Base-by-base conservation (phyloP, 2,797 vertebrate genomes). In the Acrossocheilus wenchowensis region DNA sequence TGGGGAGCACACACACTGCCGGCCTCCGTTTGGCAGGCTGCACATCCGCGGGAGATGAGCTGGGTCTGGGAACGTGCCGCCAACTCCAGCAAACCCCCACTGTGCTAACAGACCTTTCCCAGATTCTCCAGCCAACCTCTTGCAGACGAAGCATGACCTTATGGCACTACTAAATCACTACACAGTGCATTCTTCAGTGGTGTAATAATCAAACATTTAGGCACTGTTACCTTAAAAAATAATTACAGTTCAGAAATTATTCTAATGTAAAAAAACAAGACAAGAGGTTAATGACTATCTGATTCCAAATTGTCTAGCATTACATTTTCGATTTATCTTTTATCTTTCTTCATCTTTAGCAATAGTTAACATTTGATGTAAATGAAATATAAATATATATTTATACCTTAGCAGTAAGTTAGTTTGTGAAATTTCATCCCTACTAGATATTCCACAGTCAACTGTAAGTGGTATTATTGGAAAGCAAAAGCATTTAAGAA, bases 21-120 rank as follows among this genome's bases (percentile, higher is more conserved):
- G 90, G 92, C 93, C 94, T 93, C 92, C 90, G 94, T 94, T 95
- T 95, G 94, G 94, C 93, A 95, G 93, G 90, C 85, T 54, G 91
- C 92, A 94, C 92, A 93, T 92, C 93, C 88, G 90, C 91, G 91
- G 68, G 93, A 95, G 94, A 94, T 92, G 92, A 93, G 93, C 91
- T 73, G 91, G 93, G 94, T 94, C 93, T 94, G 92, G 94, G 93
- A 94, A 94, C 93, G 91, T 93, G 90, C 92, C 86, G 94, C 93
- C 92, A 93, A 94, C 93, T 95, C 93, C 91, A 82, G 91, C 93
- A 92, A 78, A 92, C 94, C 93, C 95, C 94, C 90, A 92, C 92
- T 54, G 94, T 93, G 94, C 93, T 91, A 91, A 90, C 94, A 93
- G 93, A 94, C 92, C 93, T 93, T 95, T 95, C 93, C 93, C 94